Conservation (phyloP, 2,888 invertebrate species). For the Sinopyrophorus schimmeli region DNA sequence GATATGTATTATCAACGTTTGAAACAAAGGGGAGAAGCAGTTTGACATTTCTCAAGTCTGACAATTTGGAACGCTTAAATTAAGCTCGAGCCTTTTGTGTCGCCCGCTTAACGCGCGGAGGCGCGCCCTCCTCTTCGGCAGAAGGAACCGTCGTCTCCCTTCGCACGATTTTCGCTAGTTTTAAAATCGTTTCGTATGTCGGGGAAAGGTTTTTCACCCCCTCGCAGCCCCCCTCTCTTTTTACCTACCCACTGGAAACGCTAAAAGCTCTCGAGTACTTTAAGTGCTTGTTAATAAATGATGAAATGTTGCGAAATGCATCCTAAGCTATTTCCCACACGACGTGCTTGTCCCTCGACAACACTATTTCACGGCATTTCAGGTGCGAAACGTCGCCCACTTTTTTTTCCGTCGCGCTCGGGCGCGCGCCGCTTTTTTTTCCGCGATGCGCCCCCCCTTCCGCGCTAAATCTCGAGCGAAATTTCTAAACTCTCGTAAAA, state of each 20-base stretch:
- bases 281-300: slow-evolving; percentile 31
- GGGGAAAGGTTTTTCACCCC: slow-evolving; percentile 9
- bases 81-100: slow-evolving; percentile 24
- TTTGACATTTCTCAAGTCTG: slow-evolving; percentile 26
- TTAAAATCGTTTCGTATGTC: slow-evolving; percentile 24
- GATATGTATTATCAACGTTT: slow-evolving; percentile 19
- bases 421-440: too few species aligned
- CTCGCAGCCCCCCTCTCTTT: too few species aligned
- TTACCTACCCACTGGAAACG: slow-evolving; percentile 20
- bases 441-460: too few species aligned
- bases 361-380: slow-evolving; percentile 10
- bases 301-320: slow-evolving; percentile 25
- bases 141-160: too few species aligned
- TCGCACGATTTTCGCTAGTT: slow-evolving; percentile 20
- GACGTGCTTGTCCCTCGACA: slow-evolving; percentile 7
- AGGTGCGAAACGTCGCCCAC: slow-evolving; percentile 5
- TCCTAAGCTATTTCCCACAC: slow-evolving; percentile 25
- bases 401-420: neutral
- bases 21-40: slow-evolving; percentile 26
- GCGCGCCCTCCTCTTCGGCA: too few species aligned
- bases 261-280: slow-evolving; percentile 31
- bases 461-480: too few species aligned
- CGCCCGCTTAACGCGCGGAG: slow-evolving; percentile 15
- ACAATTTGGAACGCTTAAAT: slow-evolving; percentile 24
- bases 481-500: neutral